phyloP scores from a whole-genome alignment of 2,797 vertebrate genomes.

The Enteromius trimaculatus region DNA sequence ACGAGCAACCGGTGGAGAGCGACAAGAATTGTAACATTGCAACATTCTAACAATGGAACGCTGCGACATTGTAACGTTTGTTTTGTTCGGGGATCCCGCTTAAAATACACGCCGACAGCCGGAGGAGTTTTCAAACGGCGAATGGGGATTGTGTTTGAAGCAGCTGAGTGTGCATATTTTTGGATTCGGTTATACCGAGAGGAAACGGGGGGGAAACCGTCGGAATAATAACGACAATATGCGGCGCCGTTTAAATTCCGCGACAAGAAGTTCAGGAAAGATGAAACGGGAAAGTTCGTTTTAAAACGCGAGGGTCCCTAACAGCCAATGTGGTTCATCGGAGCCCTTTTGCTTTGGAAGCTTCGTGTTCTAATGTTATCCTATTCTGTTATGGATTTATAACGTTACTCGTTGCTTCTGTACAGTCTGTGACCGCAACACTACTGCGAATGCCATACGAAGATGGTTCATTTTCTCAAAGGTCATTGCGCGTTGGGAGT shows the following conservation, averaged over 20 bases:
- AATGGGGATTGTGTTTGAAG: conserved; percentile 47
- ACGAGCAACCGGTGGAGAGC: conserved; percentile 47
- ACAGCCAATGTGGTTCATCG: background rate
- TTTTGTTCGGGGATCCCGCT: conserved; percentile 20
- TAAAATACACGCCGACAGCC: background rate
- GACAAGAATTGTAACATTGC: background rate
- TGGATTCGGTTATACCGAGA: conserved; percentile 55
- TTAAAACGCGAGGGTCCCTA: conserved; percentile 17
- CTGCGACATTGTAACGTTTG: conserved; percentile 26
- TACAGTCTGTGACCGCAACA: background rate
- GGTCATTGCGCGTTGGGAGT: conserved; percentile 19
- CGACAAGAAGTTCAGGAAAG: background rate
- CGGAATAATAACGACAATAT: conserved; percentile 40
- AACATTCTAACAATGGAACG: conserved; percentile 37
- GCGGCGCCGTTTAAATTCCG: conserved; percentile 7
- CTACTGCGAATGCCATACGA: conserved; percentile 3
- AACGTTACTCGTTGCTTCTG: background rate
- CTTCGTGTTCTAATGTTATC: background rate
- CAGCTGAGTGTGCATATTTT: conserved; percentile 73
- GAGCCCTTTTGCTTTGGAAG: background rate
- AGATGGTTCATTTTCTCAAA: conserved; percentile 17
- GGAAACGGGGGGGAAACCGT: conserved; percentile 45
- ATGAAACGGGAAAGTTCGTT: conserved; percentile 26
- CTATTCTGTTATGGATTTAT: background rate
- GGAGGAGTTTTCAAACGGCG: conserved; percentile 26